These are phyloP conservation scores for Eidolon dupreanum DNA, from an alignment of 2,797 vertebrate species.

Conservation along the genomic window DNA sequence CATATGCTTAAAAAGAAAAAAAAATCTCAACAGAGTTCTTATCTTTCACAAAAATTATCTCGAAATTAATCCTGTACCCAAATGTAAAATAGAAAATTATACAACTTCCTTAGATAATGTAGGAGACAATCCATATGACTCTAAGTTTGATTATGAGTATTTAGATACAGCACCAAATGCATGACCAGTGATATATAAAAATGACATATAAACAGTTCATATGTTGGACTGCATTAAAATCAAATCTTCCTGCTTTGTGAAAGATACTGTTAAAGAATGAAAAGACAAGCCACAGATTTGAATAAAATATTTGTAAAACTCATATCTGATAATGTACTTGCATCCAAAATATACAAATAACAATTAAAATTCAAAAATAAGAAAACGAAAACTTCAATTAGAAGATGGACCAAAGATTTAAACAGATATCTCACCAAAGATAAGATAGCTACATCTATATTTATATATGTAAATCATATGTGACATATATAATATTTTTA, in stretches of 20 bases:
- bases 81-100: background rate
- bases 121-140: background rate
- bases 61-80: background rate
- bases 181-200: background rate
- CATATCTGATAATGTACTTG: background rate
- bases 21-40: background rate
- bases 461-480: background rate
- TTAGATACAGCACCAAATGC: background rate
- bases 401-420: background rate
- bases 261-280: background rate
- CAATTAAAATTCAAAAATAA: background rate
- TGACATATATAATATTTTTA: background rate
- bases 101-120: background rate
- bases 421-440: background rate
- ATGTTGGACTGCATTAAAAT: background rate
- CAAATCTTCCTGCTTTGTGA: background rate
- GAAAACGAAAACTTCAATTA: background rate
- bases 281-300: background rate
- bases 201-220: background rate
- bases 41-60: background rate
- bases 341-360: background rate
- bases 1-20: background rate
- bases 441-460: background rate
- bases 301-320: background rate
- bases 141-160: background rate